A percentile compares a stretch with the other conserved stretches of the same genome.
phyloP scores from a whole-genome alignment of 2,797 vertebrate genomes.

The Halcyon leucocephala region DNA sequence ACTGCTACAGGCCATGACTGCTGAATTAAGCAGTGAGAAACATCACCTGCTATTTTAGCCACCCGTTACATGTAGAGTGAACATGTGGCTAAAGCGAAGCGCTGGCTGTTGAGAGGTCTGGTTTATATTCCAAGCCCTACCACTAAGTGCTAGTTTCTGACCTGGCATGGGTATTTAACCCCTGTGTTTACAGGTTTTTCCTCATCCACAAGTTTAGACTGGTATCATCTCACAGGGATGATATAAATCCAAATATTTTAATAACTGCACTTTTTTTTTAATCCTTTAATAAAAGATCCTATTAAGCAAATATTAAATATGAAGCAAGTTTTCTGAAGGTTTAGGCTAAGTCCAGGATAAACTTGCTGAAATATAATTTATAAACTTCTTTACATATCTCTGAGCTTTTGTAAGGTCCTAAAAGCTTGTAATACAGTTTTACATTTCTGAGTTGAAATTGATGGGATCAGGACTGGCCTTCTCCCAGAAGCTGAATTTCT shows the following conservation, averaged over 20 bases:
- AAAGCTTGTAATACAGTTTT: background rate
- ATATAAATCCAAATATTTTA: background rate
- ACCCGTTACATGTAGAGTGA: background rate
- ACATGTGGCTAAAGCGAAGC: background rate
- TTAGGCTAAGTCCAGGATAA: background rate
- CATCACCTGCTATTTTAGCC: background rate
- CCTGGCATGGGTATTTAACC: background rate
- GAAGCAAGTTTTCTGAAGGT: background rate
- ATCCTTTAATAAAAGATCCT: background rate
- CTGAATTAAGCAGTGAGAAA: background rate
- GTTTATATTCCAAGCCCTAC: background rate
- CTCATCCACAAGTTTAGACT: background rate
- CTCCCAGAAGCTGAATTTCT: background rate
- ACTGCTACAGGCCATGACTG: background rate
- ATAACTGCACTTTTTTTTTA: background rate
- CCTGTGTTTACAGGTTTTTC: background rate
- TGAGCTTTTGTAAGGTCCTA: background rate
- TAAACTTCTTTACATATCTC: background rate
- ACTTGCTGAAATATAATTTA: background rate
- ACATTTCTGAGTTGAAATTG: background rate
- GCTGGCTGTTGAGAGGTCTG: background rate
- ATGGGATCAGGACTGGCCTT: background rate
- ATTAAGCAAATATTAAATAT: background rate
- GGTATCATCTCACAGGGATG: background rate
- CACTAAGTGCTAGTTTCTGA: background rate